phyloP scores from a whole-genome alignment of 2,113 vertebrate genomes.

The Chlamydotis undulata region DNA sequence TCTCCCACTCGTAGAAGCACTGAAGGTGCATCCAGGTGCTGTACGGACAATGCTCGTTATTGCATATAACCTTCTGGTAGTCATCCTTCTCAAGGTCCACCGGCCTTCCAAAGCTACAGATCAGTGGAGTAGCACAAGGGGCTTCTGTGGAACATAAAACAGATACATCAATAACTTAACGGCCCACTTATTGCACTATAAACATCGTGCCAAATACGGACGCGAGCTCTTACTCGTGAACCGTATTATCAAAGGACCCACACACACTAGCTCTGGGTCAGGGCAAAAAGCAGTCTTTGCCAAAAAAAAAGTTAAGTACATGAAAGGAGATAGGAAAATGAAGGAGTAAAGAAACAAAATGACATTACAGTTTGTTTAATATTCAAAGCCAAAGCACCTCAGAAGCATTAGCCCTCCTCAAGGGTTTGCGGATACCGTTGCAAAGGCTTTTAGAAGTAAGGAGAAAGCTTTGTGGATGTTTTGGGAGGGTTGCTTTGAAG shows the following conservation, averaged over 20 bases:
- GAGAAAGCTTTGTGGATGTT: neutral
- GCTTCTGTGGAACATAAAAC: conserved; percentile 81
- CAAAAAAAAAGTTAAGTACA: neutral
- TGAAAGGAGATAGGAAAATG: neutral
- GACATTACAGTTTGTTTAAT: neutral
- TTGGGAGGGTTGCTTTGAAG: conserved; percentile 7
- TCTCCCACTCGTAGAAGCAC: conserved; percentile 99
- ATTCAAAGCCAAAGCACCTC: conserved; percentile 18
- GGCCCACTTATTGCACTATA: neutral
- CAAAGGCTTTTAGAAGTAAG: neutral
- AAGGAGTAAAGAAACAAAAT: neutral
- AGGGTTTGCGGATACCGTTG: fast-evolving
- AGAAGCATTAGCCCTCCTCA: neutral
- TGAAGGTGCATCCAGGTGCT: conserved; percentile 98
- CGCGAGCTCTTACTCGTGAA: neutral
- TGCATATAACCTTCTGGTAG: conserved; percentile 97
- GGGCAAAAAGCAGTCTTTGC: neutral
- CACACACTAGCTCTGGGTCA: neutral
- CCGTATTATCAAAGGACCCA: neutral
- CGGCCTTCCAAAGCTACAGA: conserved; percentile 88
- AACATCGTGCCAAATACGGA: neutral
- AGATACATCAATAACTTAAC: neutral
- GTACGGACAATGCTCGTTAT: conserved; percentile 91
- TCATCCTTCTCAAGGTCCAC: conserved; percentile 97
- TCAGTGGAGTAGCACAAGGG: conserved; percentile 91